Conservation (phyloP, 2,113 vertebrate genomes). For the Hassar affinis region DNA sequence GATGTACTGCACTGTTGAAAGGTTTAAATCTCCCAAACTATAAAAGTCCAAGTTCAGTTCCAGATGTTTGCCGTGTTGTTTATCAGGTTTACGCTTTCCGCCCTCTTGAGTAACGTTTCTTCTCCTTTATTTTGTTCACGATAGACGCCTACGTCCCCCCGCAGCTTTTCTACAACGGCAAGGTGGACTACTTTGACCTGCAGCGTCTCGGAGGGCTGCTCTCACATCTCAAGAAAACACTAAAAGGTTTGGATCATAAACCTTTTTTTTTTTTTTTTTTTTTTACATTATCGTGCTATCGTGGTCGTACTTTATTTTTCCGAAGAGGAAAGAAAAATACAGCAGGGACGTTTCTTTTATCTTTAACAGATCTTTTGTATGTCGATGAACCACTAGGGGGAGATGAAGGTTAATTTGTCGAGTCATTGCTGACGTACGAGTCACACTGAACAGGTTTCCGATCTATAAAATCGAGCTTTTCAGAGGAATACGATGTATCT, state of each 20-base stretch:
- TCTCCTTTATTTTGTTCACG: constrained; percentile 17
- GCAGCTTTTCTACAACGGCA: constrained; percentile 97
- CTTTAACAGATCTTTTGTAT: background rate
- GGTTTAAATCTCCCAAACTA: background rate
- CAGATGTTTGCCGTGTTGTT: background rate
- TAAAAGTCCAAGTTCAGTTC: background rate
- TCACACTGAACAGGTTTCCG: background rate
- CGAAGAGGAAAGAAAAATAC: background rate
- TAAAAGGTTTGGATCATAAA: constrained; percentile 78
- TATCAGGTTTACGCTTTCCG: background rate
- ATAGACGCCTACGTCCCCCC: constrained; percentile 91
- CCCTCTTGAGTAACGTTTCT: background rate
- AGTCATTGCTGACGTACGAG: background rate
- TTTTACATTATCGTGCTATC: background rate
- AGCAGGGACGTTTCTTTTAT: background rate
- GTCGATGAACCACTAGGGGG: constrained; percentile 54
- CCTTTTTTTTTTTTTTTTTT: too few species aligned
- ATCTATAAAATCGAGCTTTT: background rate
- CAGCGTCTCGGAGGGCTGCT: constrained; percentile 94
- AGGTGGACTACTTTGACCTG: constrained; percentile 97
- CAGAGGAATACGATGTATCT: background rate
- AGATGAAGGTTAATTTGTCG: constrained; percentile 34
- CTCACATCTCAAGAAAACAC: constrained; percentile 93
- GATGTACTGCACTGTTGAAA: background rate
- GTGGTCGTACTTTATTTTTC: background rate